phyloP scores from a whole-genome alignment of 2,888 invertebrate genomes.

The Herminia tarsipennalis region DNA sequence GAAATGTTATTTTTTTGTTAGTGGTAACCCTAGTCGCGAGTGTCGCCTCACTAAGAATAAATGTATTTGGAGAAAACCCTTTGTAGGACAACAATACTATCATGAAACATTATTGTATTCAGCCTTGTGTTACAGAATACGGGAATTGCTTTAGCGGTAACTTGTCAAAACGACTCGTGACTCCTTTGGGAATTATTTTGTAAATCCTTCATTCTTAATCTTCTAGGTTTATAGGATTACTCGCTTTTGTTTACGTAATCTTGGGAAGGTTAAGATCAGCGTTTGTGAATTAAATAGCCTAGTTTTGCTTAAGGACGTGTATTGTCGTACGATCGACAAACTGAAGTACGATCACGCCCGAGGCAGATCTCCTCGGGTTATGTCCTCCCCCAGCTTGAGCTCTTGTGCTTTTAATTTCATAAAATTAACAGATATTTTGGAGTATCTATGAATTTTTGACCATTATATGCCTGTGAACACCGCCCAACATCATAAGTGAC shows the following conservation, averaged over 20 bases:
- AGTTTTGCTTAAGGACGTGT: no score
- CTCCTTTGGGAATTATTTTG: slow-evolving; percentile 21
- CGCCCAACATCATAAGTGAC: no score
- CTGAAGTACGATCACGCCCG: no score
- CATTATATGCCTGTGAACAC: no score
- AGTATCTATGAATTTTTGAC: no score
- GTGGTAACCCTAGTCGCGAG: not conserved
- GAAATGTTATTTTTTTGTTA: not conserved
- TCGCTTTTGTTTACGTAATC: slow-evolving; percentile 5
- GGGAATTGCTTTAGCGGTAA: slow-evolving; percentile 34
- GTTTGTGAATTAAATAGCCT: no score
- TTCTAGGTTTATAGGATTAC: slow-evolving; percentile 23
- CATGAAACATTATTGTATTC: slow-evolving; percentile 41
- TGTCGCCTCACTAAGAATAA: slow-evolving; percentile 33
- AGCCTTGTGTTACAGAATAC: slow-evolving; percentile 29
- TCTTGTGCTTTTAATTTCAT: no score
- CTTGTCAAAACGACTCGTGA: slow-evolving; percentile 29
- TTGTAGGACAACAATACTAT: slow-evolving; percentile 37
- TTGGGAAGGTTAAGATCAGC: no score
- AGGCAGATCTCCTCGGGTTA: no score
- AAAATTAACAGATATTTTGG: no score
- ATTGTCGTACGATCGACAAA: no score
- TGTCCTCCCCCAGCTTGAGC: no score
- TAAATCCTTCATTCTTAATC: slow-evolving; percentile 36
- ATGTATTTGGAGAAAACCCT: slow-evolving; percentile 35